These are phyloP conservation scores for Hippasteria phrygiana DNA, from an alignment of 53 echinoderm and acorn worm species.

Conservation along the genomic window DNA sequence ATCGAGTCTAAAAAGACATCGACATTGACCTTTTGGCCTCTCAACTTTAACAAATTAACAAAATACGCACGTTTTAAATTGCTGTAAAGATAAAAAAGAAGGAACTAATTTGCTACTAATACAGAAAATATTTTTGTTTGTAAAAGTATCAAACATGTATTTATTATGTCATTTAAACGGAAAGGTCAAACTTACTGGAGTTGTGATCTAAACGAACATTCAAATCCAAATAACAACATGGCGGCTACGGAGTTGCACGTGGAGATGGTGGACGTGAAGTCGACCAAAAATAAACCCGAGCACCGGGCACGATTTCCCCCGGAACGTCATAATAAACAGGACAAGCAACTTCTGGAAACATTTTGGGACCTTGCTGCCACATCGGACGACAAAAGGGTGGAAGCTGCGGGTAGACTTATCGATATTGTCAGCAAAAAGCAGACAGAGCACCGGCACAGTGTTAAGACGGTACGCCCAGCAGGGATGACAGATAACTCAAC, in stretches of 20 bases:
- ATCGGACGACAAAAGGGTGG: slow-evolving; percentile 74
- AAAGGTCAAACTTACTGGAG: slow-evolving; percentile 3
- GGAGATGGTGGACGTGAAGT: slow-evolving; percentile 6
- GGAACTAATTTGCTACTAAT: too few relatives aligned
- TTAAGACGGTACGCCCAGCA: slow-evolving; percentile 5
- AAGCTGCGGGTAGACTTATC: slow-evolving; percentile 79
- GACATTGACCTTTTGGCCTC: slow-evolving; percentile 25
- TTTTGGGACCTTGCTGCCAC: slow-evolving; percentile 93
- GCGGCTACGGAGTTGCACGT: slow-evolving; percentile 67
- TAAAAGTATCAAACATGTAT: not conserved
- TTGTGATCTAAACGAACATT: slow-evolving; percentile 37
- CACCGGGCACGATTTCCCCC: not conserved
- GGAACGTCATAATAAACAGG: slow-evolving; percentile 28
- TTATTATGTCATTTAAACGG: not conserved
- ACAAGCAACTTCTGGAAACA: slow-evolving; percentile 80
- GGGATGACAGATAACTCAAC: too few relatives aligned
- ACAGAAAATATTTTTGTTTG: too few relatives aligned
- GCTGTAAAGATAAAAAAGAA: not conserved
- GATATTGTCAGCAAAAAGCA: slow-evolving; percentile 78
- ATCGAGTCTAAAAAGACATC: slow-evolving; percentile 31
- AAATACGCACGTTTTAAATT: not conserved
- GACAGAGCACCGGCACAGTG: slow-evolving; percentile 44
- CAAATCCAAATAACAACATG: slow-evolving; percentile 63
- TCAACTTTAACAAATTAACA: not conserved
- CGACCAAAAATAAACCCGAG: not conserved